phyloP scores from a whole-genome alignment of 2,113 vertebrate genomes.

The Heteronetta atricapilla region DNA sequence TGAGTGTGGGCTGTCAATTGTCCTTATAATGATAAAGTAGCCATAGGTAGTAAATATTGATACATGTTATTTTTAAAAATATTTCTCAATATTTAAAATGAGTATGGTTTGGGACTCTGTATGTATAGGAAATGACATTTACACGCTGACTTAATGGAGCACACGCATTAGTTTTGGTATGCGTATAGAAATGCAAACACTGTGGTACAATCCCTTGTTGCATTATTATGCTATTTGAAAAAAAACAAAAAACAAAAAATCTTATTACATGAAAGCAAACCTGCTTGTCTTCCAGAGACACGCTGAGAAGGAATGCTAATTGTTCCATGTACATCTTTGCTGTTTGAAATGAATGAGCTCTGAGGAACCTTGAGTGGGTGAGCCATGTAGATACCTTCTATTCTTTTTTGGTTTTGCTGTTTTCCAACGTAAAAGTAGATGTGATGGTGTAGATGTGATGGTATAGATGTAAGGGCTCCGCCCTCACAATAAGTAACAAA shows the following conservation, averaged over 20 bases:
- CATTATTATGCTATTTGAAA: rapidly evolving
- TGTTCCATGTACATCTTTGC: background rate
- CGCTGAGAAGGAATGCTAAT: background rate
- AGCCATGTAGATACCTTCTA: rapidly evolving
- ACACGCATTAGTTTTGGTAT: rapidly evolving
- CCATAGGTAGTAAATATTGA: background rate
- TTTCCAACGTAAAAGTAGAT: background rate
- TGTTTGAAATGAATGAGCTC: background rate
- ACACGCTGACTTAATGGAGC: background rate
- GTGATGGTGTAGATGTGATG: background rate
- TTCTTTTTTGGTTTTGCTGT: background rate
- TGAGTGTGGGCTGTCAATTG: background rate
- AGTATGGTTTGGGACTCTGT: too few relatives aligned
- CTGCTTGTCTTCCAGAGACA: background rate
- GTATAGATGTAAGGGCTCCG: background rate
- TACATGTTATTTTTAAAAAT: background rate
- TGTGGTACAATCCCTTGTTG: background rate
- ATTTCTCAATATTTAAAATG: background rate
- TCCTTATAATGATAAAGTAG: background rate
- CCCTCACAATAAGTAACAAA: background rate
- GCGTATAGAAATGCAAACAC: rapidly evolving
- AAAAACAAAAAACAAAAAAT: rapidly evolving
- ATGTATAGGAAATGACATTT: background rate
- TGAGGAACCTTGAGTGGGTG: background rate
- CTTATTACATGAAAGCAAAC: background rate